Base-by-base conservation (phyloP, 2,113 vertebrate species). In the Mobula hypostoma region DNA sequence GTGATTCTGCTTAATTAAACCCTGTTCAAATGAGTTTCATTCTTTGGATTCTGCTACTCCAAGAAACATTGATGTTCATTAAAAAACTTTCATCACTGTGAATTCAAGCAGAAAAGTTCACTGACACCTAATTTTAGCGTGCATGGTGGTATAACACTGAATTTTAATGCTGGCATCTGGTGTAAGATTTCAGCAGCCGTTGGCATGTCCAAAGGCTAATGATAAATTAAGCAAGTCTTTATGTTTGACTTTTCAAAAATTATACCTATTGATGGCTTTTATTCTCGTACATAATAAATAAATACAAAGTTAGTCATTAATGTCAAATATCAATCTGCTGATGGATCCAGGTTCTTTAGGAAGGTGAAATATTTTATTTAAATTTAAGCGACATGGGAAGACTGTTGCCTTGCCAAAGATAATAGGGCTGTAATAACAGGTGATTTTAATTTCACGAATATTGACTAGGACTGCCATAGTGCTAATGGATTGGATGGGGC, bases 141-240 rank as follows among this genome's bases (percentile, higher is more conserved):
- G 68, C 2, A 40, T 87, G 83, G 32, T 36, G 90, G 19, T 17
- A 72, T 92, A 68, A 36, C n/a, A 48, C n/a, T 48, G 66, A 70
- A 92, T 72, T 92, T 92, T 72, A 92, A 92, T 92, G 32, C 61
- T 24, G 66, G 32, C 90, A 48, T 7, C 90, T 92, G 90, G 63
- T 40, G 68, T 17, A 36, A 72, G n/a, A 72, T 92, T 63, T 36
- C n/a, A 92, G 72, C 90, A 70, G 17, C 32, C 40, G 61, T 72
- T 15, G 72, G 66, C 66, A 70, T 70, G 66, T 29, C 58, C 29
- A 87, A 87, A n/a, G 21, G 58, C 27, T 15, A 63, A 92, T 92
- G 72, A 70, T 48, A 72, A 70, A 21, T 92, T 36, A 72, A 92
- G 21, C 68, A 21, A 68, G 61, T 70, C 63, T 70, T 91, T 68